phyloP scores from a whole-genome alignment of 2,797 vertebrate species.

The Centropyge bicolor region DNA sequence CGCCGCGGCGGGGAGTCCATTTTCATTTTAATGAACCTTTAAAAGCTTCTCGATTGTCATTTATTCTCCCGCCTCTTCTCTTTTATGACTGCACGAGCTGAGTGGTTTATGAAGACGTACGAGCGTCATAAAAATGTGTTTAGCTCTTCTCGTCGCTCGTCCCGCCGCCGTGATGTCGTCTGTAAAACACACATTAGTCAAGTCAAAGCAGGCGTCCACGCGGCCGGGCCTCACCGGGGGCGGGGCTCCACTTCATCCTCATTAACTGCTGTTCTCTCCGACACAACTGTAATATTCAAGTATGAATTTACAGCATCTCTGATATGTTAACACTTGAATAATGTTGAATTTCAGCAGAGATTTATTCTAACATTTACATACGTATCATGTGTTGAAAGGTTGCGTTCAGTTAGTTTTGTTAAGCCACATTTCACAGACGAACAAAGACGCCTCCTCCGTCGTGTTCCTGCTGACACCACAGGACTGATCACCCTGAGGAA shows the following conservation, averaged over 20 bases:
- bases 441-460: not conserved
- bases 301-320: not conserved
- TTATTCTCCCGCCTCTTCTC: constrained; percentile 48
- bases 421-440: not conserved
- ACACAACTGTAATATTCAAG: not conserved
- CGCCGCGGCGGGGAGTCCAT: constrained; percentile 47
- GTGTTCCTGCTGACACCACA: too few species aligned
- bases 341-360: not conserved
- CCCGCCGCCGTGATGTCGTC: constrained; percentile 61
- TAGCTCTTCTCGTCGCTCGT: constrained; percentile 58
- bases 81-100: constrained; percentile 40
- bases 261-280: not conserved
- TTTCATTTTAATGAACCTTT: constrained; percentile 69
- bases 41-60: constrained; percentile 58
- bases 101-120: constrained; percentile 73
- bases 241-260: not conserved
- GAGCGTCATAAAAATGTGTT: constrained; percentile 67
- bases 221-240: not conserved
- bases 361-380: too few species aligned
- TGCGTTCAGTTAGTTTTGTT: not conserved
- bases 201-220: constrained; percentile 23
- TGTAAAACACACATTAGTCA: constrained; percentile 75
- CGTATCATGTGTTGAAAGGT: not conserved
- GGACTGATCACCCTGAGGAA: not conserved
- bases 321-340: not conserved